These are phyloP conservation scores for Epizoanthus illoricatus DNA, from an alignment of 92 coral and sea anemone genomes.

Conservation along the genomic window DNA sequence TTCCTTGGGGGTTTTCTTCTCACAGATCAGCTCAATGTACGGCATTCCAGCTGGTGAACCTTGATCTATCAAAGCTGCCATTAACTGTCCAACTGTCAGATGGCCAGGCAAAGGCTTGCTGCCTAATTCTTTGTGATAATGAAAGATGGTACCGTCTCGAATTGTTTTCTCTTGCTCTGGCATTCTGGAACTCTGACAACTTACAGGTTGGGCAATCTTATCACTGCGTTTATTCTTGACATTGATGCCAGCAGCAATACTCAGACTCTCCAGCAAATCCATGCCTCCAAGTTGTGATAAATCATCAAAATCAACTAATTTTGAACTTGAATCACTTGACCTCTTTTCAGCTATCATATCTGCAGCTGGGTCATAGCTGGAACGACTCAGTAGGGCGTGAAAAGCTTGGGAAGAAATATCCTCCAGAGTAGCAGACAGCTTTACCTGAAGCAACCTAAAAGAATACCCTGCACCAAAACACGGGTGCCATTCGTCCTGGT, in stretches of 20 bases:
- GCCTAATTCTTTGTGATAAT: constrained; percentile 63
- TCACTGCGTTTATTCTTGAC: constrained; percentile 91
- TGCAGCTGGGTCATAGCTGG: constrained; percentile 47
- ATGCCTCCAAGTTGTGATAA: constrained; percentile 71
- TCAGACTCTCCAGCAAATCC: constrained; percentile 59
- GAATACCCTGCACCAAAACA: constrained; percentile 92
- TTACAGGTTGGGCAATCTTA: constrained; percentile 42
- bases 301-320: constrained; percentile 65
- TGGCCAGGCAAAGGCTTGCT: constrained; percentile 62
- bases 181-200: constrained; percentile 41
- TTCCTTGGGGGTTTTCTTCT: constrained; percentile 14
- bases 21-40: constrained; percentile 60
- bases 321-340: constrained; percentile 56
- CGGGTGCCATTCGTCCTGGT: constrained; percentile 91
- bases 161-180: constrained; percentile 44
- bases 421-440: constrained; percentile 63
- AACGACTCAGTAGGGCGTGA: constrained; percentile 36
- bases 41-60: constrained; percentile 77
- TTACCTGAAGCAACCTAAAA: constrained; percentile 63
- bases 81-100: constrained; percentile 62
- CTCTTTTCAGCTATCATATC: constrained; percentile 56
- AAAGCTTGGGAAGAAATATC: constrained; percentile 62
- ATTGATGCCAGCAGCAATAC: constrained; percentile 84
- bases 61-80: constrained; percentile 58
- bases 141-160: constrained; percentile 46